These are phyloP conservation scores for Anthophora plumipes DNA, from an alignment of 2,888 invertebrate genomes.

Conservation along the genomic window DNA sequence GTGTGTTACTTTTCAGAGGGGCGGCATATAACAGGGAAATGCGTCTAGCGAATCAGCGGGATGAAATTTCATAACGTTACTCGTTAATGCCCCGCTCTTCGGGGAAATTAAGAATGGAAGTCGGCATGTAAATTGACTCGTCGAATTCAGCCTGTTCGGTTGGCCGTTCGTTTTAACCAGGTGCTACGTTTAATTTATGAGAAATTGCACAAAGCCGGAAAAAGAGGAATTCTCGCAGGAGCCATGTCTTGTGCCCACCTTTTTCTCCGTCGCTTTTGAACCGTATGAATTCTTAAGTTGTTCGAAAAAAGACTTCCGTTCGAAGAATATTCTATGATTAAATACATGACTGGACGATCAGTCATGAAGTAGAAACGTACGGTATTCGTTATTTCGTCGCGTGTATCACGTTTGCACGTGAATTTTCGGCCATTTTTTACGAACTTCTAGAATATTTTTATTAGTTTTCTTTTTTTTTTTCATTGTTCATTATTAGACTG, in stretches of 20 bases:
- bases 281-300: background rate
- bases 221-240: background rate
- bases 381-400: background rate
- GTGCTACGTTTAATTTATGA: slow-evolving; percentile 10
- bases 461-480: too few relatives aligned
- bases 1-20: background rate
- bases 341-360: background rate
- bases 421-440: too few relatives aligned
- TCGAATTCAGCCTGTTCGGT: slow-evolving; percentile 14
- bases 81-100: slow-evolving; percentile 5
- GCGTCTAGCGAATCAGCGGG: background rate
- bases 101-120: slow-evolving; percentile 38
- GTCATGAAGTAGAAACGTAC: background rate
- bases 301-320: background rate
- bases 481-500: too few relatives aligned
- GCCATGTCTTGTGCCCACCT: background rate
- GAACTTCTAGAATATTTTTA: too few relatives aligned
- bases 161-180: slow-evolving; percentile 10
- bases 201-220: background rate
- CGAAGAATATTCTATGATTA: background rate
- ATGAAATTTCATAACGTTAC: background rate
- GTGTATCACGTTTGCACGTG: too few relatives aligned
- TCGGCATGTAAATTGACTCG: slow-evolving; percentile 6
- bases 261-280: background rate
- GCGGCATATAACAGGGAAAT: background rate